Percentiles rank a stretch among this genome's conserved stretches.
These are phyloP conservation scores for Labeo calbasu DNA, from an alignment of 2,797 vertebrate species.

Conservation along the genomic window DNA sequence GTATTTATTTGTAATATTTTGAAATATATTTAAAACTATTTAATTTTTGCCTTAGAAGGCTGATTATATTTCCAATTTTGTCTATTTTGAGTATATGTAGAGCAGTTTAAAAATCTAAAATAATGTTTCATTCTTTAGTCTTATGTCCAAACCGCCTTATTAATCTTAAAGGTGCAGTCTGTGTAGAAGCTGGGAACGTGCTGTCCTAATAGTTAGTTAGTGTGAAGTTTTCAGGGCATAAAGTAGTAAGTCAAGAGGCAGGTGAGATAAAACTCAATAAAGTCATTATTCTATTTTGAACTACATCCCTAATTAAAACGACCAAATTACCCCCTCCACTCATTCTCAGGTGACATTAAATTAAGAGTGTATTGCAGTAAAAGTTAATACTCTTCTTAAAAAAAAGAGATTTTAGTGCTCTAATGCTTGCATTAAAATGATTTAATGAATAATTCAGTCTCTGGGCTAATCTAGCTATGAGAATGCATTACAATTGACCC, in stretches of 20 bases:
- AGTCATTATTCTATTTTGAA: slow-evolving; percentile 62
- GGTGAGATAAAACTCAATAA: slow-evolving; percentile 55
- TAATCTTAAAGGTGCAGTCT: neutral
- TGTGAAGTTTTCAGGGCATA: slow-evolving; percentile 29
- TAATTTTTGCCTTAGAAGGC: neutral
- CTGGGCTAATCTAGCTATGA: slow-evolving; percentile 52
- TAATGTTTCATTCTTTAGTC: neutral
- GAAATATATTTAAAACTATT: neutral
- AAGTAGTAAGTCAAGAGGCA: slow-evolving; percentile 31
- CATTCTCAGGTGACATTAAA: slow-evolving; percentile 66
- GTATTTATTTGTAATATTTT: neutral
- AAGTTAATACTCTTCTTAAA: slow-evolving; percentile 54
- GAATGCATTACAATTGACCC: slow-evolving; percentile 63
- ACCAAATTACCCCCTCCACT: slow-evolving; percentile 65
- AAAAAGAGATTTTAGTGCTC: slow-evolving; percentile 58
- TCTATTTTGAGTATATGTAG: neutral
- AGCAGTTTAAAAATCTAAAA: neutral
- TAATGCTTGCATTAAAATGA: slow-evolving; percentile 71
- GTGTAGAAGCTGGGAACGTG: neutral
- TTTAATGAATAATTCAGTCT: slow-evolving; percentile 68
- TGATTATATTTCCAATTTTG: neutral
- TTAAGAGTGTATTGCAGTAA: slow-evolving; percentile 63
- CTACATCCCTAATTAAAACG: slow-evolving; percentile 67
- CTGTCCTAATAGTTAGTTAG: neutral
- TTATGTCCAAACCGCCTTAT: neutral